These are phyloP conservation scores for Habroteleia sp. DNA, from an alignment of 2,888 invertebrate species.

Conservation along the genomic window DNA sequence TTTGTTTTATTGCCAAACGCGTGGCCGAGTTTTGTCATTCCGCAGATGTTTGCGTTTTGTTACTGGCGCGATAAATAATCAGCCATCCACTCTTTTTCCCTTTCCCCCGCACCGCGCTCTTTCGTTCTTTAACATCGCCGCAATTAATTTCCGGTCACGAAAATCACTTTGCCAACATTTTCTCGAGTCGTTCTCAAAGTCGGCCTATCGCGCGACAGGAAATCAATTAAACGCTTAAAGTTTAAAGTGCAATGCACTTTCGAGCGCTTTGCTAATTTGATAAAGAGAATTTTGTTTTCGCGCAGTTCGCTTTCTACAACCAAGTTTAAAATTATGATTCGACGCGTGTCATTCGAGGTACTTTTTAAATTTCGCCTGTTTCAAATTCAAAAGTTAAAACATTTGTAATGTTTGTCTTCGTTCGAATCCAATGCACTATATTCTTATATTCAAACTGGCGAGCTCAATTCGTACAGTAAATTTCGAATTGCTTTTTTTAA, in stretches of 20 bases:
- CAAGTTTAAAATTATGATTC: background rate
- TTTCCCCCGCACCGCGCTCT: background rate
- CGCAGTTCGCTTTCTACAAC: slow-evolving; percentile 17
- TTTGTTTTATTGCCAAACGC: slow-evolving; percentile 14
- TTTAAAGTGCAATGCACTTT: slow-evolving; percentile 38
- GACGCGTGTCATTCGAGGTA: too few species aligned
- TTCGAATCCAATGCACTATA: too few species aligned
- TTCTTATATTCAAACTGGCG: too few species aligned
- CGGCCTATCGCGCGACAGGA: slow-evolving; percentile 53
- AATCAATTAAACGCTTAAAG: slow-evolving; percentile 51
- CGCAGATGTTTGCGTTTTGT: slow-evolving; percentile 38
- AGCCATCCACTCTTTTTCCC: slow-evolving; percentile 6
- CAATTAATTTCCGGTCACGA: slow-evolving; percentile 58
- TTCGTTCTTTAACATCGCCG: slow-evolving; percentile 20
- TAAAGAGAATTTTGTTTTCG: slow-evolving; percentile 20
- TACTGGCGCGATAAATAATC: slow-evolving; percentile 35
- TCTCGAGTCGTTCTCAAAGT: slow-evolving; percentile 33
- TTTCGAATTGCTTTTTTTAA: too few species aligned
- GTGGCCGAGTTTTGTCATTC: slow-evolving; percentile 18
- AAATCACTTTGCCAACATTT: slow-evolving; percentile 53
- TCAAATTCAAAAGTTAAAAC: too few species aligned
- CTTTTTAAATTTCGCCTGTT: too few species aligned
- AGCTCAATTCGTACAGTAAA: too few species aligned
- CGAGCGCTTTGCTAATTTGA: slow-evolving; percentile 24
- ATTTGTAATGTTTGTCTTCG: too few species aligned